Percentiles rank a stretch among this genome's conserved stretches.
phyloP scores from a whole-genome alignment of 2,113 vertebrate genomes.

The Odobenus rosmarus region DNA sequence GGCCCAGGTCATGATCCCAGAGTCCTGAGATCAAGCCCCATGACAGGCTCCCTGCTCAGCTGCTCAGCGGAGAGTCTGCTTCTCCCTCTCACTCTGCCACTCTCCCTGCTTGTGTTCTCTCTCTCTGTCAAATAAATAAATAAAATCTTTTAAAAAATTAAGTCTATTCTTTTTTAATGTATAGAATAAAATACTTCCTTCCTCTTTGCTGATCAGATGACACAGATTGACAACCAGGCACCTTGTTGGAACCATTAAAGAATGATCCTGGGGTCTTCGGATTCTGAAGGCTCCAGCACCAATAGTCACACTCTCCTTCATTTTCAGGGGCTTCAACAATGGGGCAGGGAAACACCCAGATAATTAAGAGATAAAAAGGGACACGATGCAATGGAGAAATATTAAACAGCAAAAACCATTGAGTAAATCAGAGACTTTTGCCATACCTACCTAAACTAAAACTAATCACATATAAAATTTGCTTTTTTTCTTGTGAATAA shows the following conservation, averaged over 20 bases:
- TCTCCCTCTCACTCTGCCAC: background rate
- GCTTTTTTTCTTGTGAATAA: background rate
- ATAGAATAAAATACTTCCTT: background rate
- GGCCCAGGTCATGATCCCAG: background rate
- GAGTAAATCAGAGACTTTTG: background rate
- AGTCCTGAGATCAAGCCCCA: background rate
- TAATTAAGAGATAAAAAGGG: background rate
- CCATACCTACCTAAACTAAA: background rate
- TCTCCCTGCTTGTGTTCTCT: too few species aligned
- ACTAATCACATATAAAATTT: background rate
- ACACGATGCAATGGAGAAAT: background rate
- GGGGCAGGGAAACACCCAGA: background rate
- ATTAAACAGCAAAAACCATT: background rate
- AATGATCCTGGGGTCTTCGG: background rate
- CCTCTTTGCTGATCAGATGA: background rate
- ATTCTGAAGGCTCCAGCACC: background rate
- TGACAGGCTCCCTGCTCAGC: too few species aligned
- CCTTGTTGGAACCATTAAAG: background rate
- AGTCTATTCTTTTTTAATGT: background rate
- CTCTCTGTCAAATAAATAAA: background rate
- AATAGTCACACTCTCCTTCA: background rate
- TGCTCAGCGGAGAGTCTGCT: background rate
- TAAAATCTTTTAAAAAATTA: background rate
- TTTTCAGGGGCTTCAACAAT: background rate
- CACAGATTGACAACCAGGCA: background rate